Evolutionary conservation across 2,888 invertebrate genomes (phyloP), one percentile per base, ranked within the genome.

Genomic region (Neoscelio sp.): DNA sequence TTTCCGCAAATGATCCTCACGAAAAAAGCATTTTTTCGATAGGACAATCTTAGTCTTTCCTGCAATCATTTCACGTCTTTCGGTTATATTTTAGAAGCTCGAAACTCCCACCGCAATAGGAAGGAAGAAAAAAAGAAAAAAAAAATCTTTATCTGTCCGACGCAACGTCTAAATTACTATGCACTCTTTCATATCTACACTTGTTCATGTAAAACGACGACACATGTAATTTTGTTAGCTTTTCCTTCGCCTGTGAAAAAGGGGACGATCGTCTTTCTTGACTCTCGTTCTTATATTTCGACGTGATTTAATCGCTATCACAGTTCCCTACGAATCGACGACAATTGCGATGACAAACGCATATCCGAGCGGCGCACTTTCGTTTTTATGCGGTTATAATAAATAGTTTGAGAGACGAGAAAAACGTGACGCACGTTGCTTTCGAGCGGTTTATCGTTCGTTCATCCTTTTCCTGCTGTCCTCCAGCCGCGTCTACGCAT

Each of bases 271-370:
- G 40, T 46, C 62, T 70, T 42, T 4, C 33, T 46, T 40, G 60
- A 28, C 52, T 44, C 58, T 58, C 60, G 50, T 44, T 20, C 52
- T 60, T n/a, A n/a, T n/a, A n/a, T n/a, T n/a, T n/a, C n/a, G n/a
- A n/a, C 67, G 18, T 50, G 48, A 50, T 78, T 76, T 58, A 79
- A 65, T 80, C 81, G 71, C 76, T 84, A 83, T 82, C 82, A 81
- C 81, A 78, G 83, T 78, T 67, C 58, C 54, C 68, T 58, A 58
- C 75, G 50, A 56, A 40, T 62, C 58, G 56, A 70, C 67, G 58
- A 44, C 30, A n/a, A n/a, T n/a, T n/a, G 26, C 67, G 46, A 60
- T 64, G 54, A 48, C 58, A 50, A 64, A 15, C 30, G 52, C 70
- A 50, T 40, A 58, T 44, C 70, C 35, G 26, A 56, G 7, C 17